Percentiles rank a stretch among this genome's conserved stretches.
Evolutionary conservation across 2,888 invertebrate genomes (phyloP).

Genomic region (Pinctada fucata): DNA sequence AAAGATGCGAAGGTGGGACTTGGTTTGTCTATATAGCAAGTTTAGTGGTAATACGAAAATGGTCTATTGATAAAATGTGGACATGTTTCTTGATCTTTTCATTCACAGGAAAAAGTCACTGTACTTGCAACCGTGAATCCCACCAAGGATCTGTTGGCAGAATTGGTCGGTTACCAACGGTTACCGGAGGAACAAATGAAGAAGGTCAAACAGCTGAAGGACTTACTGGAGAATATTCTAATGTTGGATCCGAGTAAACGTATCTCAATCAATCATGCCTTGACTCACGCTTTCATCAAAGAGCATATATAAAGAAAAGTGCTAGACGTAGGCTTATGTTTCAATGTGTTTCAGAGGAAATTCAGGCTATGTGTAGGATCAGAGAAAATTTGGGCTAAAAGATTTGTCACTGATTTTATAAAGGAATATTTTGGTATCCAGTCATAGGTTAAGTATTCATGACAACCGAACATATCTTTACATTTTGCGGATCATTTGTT

Average conservation of each 20-base stretch:
- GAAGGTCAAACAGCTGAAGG: conserved; percentile 94
- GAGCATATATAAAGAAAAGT: conserved; percentile 78
- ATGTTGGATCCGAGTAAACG: conserved; percentile 95
- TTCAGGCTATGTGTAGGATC: not conserved
- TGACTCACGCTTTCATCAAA: conserved; percentile 96
- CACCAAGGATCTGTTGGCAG: conserved; percentile 89
- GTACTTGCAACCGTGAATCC: conserved; percentile 90
- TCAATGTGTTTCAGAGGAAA: not conserved
- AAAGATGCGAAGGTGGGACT: too few relatives aligned
- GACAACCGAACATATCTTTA: not conserved
- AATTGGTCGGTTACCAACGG: conserved; percentile 92
- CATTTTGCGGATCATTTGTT: not conserved
- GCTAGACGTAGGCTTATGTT: too few relatives aligned
- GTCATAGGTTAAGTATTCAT: too few relatives aligned
- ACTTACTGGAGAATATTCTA: conserved; percentile 93
- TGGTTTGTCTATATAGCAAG: too few relatives aligned
- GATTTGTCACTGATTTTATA: not conserved
- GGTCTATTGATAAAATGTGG: too few relatives aligned
- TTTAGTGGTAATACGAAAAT: too few relatives aligned
- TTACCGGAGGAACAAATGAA: conserved; percentile 91
- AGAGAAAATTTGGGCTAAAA: not conserved
- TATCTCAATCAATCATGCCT: conserved; percentile 94
- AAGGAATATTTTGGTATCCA: too few relatives aligned
- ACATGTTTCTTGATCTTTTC: not conserved
- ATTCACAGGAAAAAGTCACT: conserved; percentile 95